Evolutionary conservation across 2,888 invertebrate genomes (phyloP).

Genomic region (Synergus gifuensis): DNA sequence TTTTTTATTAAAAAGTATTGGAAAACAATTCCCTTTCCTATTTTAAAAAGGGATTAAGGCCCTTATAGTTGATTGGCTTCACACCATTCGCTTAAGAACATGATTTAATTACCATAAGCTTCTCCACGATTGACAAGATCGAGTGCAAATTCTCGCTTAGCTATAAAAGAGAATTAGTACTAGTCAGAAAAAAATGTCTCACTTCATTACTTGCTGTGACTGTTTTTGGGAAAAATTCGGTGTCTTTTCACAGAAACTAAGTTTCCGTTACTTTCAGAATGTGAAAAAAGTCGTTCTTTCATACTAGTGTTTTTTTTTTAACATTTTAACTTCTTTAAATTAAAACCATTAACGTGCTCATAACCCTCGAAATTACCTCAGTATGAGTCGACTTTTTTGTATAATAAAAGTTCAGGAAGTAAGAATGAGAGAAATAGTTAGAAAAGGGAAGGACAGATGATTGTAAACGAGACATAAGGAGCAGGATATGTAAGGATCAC

Average conservation of each 20-base stretch:
- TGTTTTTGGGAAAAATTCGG: too few species aligned
- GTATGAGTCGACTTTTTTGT: too few species aligned
- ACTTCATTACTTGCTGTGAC: too few species aligned
- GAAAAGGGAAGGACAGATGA: neutral
- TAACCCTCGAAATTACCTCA: neutral
- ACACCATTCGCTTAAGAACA: slow-evolving; percentile 57
- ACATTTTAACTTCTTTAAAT: neutral
- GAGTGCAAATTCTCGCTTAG: neutral
- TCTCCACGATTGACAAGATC: slow-evolving; percentile 16
- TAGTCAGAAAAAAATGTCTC: neutral
- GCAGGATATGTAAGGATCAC: slow-evolving; percentile 18
- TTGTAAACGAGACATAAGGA: slow-evolving; percentile 22
- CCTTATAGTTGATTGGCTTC: slow-evolving; percentile 61
- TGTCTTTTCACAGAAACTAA: too few species aligned
- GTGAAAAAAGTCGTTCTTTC: neutral
- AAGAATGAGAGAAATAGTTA: neutral
- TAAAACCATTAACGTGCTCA: slow-evolving; percentile 18
- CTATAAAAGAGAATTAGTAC: neutral
- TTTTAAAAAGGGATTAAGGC: slow-evolving; percentile 53
- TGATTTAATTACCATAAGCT: slow-evolving; percentile 62
- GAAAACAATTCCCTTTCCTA: slow-evolving; percentile 32
- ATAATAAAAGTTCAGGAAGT: neutral
- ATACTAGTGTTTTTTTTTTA: neutral
- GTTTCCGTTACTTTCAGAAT: neutral
- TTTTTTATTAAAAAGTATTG: slow-evolving; percentile 17